Percentiles rank a stretch among this genome's conserved stretches.
These are phyloP conservation scores for Chaitophorus viminalis DNA, from an alignment of 2,888 invertebrate species.

Conservation along the genomic window DNA sequence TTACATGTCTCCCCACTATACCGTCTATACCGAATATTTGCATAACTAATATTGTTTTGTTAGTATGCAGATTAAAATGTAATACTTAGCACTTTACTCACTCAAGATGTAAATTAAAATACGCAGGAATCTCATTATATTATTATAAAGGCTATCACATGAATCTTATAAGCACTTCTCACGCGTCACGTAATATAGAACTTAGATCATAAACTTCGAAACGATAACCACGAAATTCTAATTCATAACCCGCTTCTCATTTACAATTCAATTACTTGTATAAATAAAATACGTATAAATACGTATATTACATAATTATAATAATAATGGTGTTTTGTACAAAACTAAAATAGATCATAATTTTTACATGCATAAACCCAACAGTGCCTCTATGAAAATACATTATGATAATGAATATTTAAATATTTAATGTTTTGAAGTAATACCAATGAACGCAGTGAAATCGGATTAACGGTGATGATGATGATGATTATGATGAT, in stretches of 20 bases:
- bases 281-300: conserved; percentile 13
- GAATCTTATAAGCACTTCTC: neutral
- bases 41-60: neutral
- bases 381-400: neutral
- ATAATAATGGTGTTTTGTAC: neutral
- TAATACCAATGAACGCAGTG: neutral
- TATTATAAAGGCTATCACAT: neutral
- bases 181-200: conserved; percentile 41
- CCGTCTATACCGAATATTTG: neutral
- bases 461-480: conserved; percentile 21
- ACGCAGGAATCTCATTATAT: conserved; percentile 14
- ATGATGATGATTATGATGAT: neutral
- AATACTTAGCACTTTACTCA: conserved; percentile 16
- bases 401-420: neutral
- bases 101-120: conserved; percentile 44
- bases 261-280: conserved; percentile 57
- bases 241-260: conserved; percentile 52
- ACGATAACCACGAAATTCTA: conserved; percentile 21
- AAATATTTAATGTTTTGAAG: neutral
- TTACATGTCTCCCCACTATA: too few species aligned
- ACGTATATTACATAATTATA: neutral
- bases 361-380: neutral
- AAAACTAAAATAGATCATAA: neutral
- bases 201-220: conserved; percentile 34
- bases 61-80: neutral